These are phyloP conservation scores for Microcebus murinus DNA, from an alignment of 2,113 vertebrate genomes.

Conservation along the genomic window DNA sequence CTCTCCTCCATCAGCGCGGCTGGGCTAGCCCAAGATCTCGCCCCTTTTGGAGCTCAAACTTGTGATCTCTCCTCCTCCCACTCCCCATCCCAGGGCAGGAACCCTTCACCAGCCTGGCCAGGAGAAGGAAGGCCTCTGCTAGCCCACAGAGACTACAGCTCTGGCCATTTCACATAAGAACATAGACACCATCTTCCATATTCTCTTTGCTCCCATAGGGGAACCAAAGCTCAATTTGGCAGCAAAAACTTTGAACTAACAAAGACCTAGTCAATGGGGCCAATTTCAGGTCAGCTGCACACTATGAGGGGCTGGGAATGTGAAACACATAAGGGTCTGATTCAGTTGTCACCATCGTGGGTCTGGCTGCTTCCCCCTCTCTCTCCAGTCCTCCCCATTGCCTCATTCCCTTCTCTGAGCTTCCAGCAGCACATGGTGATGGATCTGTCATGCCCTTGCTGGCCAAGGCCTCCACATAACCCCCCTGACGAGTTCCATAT, in stretches of 20 bases:
- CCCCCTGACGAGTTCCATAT: not conserved
- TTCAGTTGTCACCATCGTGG: not conserved
- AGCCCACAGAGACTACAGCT: not conserved
- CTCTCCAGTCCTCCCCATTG: not conserved
- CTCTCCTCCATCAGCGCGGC: not conserved
- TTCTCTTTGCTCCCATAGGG: not conserved
- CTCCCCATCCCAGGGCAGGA: not conserved
- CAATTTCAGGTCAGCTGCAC: not conserved
- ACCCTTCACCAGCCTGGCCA: not conserved
- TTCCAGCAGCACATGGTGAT: not conserved
- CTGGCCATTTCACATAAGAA: not conserved
- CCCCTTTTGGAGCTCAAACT: not conserved
- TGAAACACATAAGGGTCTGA: not conserved
- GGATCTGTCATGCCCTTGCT: not conserved
- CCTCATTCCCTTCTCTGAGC: not conserved
- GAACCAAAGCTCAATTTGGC: not conserved
- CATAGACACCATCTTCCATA: not conserved
- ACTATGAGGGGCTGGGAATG: not conserved
- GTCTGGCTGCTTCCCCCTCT: not conserved
- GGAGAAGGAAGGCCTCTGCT: not conserved
- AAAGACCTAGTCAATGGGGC: not conserved
- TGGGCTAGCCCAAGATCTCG: not conserved
- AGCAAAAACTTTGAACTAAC: not conserved
- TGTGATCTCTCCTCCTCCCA: not conserved
- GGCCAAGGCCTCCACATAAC: not conserved